Evolutionary conservation across 1,140 invertebrate genomes (phyloP).

Genomic region (Panagrolaimus sp.): DNA sequence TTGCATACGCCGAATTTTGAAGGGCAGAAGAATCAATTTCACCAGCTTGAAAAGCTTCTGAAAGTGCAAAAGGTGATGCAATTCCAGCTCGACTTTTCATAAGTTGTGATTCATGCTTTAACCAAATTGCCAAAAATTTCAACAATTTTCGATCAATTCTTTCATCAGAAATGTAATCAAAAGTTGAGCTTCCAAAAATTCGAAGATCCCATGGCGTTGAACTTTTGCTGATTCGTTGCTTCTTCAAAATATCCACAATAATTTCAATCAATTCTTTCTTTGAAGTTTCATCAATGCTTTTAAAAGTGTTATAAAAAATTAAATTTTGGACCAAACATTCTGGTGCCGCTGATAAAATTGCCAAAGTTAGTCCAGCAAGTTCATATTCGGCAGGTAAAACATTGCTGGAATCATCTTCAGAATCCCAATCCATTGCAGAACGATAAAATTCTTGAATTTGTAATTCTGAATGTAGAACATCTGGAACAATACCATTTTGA

Average conservation of each 20-base stretch:
- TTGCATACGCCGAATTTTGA: not conserved
- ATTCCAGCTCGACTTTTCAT: not conserved
- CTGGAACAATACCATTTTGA: not conserved
- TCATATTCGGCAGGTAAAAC: not conserved
- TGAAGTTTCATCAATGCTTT: not conserved
- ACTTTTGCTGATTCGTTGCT: not conserved
- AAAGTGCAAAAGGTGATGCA: not conserved
- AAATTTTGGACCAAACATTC: not conserved
- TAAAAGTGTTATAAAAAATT: not conserved
- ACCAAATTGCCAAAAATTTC: not conserved
- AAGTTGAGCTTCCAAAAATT: not conserved
- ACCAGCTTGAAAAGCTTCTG: not conserved
- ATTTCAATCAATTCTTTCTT: not conserved
- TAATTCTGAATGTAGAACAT: slow-evolving; percentile 8
- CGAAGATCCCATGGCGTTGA: slow-evolving; percentile 9
- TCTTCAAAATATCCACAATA: not conserved
- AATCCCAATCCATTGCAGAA: not conserved
- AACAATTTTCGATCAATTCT: not conserved
- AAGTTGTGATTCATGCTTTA: not conserved
- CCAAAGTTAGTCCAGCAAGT: not conserved
- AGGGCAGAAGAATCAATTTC: not conserved
- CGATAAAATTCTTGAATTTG: too few species aligned
- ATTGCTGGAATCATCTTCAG: not conserved
- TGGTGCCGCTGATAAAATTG: not conserved
- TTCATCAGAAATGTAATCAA: not conserved